These are phyloP conservation scores for Apis laboriosa DNA, from an alignment of 1,140 invertebrate species.

Conservation along the genomic window DNA sequence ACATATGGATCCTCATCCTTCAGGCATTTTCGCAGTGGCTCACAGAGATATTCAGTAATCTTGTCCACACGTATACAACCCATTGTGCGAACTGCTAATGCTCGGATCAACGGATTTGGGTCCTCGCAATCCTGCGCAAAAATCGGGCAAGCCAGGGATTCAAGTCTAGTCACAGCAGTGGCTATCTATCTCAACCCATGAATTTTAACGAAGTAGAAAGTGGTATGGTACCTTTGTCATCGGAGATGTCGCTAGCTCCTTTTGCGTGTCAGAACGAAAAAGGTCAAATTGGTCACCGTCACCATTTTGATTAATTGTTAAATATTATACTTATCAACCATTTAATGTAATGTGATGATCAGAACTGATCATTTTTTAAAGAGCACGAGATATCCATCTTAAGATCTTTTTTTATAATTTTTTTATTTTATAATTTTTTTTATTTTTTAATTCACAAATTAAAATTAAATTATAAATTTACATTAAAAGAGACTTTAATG, in stretches of 20 bases:
- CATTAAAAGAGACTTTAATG: conserved; percentile 34
- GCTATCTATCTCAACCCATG: conserved; percentile 79
- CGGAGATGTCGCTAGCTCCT: conserved; percentile 82
- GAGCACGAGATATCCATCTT: conserved; percentile 75
- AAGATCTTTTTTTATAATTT: conserved; percentile 34
- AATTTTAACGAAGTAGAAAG: conserved; percentile 79
- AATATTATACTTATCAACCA: conserved; percentile 74
- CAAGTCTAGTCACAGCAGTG: conserved; percentile 81
- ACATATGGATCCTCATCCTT: conserved; percentile 99
- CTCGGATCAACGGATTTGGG: conserved; percentile 99
- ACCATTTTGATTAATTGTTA: conserved; percentile 80
- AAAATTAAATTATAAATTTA: conserved; percentile 38
- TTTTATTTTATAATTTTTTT: conserved; percentile 32
- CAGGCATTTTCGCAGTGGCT: conserved; percentile 98
- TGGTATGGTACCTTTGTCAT: conserved; percentile 81
- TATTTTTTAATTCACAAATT: conserved; percentile 27
- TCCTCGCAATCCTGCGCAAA: conserved; percentile 98
- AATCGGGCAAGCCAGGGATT: conserved; percentile 82
- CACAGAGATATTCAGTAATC: conserved; percentile 99
- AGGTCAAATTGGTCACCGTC: conserved; percentile 82
- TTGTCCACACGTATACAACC: conserved; percentile 99
- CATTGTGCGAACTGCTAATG: conserved; percentile 99
- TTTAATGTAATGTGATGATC: conserved; percentile 60
- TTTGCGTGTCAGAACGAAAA: conserved; percentile 82
- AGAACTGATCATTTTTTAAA: conserved; percentile 79